Conservation (phyloP, 2,888 invertebrate species). For the Atrina japonica region DNA sequence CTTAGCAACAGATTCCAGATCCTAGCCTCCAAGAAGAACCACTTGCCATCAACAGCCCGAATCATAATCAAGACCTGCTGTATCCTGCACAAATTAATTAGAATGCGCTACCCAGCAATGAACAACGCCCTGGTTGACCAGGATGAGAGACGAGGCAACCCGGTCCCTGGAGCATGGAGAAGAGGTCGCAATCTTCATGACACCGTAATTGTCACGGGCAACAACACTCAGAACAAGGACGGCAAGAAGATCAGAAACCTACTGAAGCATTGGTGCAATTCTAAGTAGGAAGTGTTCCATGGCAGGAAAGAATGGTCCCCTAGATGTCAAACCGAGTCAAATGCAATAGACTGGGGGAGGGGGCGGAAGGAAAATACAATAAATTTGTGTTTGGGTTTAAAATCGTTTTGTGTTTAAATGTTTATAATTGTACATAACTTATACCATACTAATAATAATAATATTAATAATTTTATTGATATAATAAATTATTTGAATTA, state of each 20-base stretch:
- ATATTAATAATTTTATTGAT: background rate
- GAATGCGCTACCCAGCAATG: constrained; percentile 42
- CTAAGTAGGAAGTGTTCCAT: constrained; percentile 4
- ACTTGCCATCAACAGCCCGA: constrained; percentile 11
- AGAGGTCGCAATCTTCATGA: constrained; percentile 45
- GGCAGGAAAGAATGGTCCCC: constrained; percentile 4
- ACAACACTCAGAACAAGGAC: constrained; percentile 43
- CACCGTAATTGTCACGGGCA: constrained; percentile 36
- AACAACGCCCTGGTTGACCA: constrained; percentile 38
- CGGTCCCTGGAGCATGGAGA: constrained; percentile 50
- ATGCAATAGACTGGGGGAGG: background rate
- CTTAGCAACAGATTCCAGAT: no score
- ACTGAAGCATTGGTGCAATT: constrained; percentile 23
- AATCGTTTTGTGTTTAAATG: background rate
- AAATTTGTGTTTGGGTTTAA: constrained; percentile 2
- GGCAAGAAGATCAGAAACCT: constrained; percentile 48
- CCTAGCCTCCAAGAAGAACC: background rate
- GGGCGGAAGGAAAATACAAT: background rate
- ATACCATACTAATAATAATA: background rate
- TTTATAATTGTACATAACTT: background rate
- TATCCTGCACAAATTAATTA: constrained; percentile 51
- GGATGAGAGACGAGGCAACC: constrained; percentile 10
- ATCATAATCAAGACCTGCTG: constrained; percentile 29
- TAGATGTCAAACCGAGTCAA: background rate
- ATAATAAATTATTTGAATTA: background rate